A percentile compares a stretch with the other conserved stretches of the same genome.
Evolutionary conservation across 2,113 vertebrate genomes (phyloP).

Genomic region (Gopherus flavomarginatus): DNA sequence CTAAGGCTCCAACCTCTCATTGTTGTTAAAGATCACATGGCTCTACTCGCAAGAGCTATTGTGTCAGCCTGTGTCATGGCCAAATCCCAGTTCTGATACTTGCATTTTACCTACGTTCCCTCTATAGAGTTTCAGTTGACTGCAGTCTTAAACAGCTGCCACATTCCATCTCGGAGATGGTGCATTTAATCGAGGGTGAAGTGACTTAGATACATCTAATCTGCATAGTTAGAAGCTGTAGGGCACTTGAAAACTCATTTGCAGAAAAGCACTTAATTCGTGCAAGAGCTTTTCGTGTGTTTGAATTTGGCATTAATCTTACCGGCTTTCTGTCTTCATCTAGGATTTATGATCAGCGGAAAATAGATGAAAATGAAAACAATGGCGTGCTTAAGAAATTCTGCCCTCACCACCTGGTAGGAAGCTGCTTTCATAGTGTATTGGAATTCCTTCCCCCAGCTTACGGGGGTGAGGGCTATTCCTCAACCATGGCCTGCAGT

Average conservation of each 20-base stretch:
- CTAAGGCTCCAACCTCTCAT: background rate
- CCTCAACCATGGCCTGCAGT: background rate
- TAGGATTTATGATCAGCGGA: constrained; percentile 97
- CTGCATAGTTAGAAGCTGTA: background rate
- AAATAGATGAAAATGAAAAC: constrained; percentile 95
- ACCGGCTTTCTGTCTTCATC: background rate
- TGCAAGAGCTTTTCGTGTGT: rapidly evolving
- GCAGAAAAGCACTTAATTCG: background rate
- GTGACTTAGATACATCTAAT: background rate
- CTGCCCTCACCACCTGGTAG: constrained; percentile 94
- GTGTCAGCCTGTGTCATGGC: rapidly evolving
- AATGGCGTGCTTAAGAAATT: constrained; percentile 97
- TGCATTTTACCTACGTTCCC: background rate
- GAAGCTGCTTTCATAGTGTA: rapidly evolving
- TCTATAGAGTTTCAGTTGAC: background rate
- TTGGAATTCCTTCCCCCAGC: too few relatives aligned
- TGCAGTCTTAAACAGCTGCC: background rate
- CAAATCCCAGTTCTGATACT: rapidly evolving
- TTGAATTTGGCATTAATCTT: background rate
- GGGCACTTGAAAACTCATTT: background rate
- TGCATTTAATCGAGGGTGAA: background rate
- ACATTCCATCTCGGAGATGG: background rate
- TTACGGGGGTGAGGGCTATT: rapidly evolving
- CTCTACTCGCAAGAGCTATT: background rate
- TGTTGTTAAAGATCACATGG: background rate